Conservation (phyloP, 92 coral and sea anemone genomes). For the Diadumene lineata region DNA sequence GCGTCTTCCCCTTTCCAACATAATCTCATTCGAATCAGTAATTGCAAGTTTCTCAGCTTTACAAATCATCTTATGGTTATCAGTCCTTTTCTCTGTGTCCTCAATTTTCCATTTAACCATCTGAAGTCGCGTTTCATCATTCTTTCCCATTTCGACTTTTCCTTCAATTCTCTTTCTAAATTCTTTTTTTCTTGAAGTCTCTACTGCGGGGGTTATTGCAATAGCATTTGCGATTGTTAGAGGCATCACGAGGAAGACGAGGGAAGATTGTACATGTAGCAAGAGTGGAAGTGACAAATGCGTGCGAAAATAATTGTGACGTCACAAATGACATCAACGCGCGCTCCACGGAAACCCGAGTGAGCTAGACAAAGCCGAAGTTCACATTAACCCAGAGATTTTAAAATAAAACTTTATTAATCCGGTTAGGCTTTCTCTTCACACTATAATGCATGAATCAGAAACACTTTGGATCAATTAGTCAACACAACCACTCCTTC, state of each 20-base stretch:
- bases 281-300: neutral
- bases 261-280: no score
- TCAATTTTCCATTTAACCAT: constrained; percentile 11
- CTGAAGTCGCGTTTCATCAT: neutral
- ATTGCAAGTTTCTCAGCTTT: neutral
- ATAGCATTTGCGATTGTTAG: constrained; percentile 3
- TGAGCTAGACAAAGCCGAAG: no score
- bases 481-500: no score
- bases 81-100: constrained; percentile 2
- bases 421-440: no score
- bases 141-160: neutral
- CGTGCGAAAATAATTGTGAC: neutral
- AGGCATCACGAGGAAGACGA: neutral
- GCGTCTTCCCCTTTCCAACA: neutral
- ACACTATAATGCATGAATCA: no score
- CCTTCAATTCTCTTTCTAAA: neutral
- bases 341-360: no score
- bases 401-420: no score
- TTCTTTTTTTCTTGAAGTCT: neutral
- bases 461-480: no score
- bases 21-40: neutral
- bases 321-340: no score
- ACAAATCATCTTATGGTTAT: neutral
- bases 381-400: no score
- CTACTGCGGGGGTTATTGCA: neutral